These are phyloP conservation scores for Drosophila sturtevanti DNA, from an alignment of 1,140 invertebrate species.

Conservation along the genomic window DNA sequence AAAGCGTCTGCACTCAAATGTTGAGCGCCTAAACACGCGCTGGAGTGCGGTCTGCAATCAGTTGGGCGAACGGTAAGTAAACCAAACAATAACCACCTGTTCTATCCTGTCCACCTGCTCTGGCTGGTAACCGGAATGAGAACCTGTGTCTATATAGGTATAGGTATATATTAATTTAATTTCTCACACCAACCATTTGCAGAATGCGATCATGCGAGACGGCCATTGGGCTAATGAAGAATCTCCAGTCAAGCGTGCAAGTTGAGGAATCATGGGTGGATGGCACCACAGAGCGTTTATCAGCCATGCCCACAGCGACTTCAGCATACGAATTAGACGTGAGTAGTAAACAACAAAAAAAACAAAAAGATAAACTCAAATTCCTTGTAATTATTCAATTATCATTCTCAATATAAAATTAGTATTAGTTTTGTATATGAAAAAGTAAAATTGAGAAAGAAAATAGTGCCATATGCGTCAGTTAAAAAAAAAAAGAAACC, in stretches of 20 bases:
- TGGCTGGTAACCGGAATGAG: too few relatives aligned
- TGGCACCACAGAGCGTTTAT: constrained; percentile 84
- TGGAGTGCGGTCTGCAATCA: constrained; percentile 97
- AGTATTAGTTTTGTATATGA: constrained; percentile 26
- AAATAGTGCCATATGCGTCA: constrained; percentile 2
- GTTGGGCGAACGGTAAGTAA: constrained; percentile 91
- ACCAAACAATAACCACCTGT: constrained; percentile 32
- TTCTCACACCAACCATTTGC: constrained; percentile 57
- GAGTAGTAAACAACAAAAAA: constrained; percentile 55
- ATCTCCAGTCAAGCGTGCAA: constrained; percentile 93
- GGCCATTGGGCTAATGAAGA: constrained; percentile 92
- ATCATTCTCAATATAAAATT: constrained; percentile 33
- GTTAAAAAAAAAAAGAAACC: constrained; percentile 12
- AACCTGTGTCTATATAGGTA: too few relatives aligned
- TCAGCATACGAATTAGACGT: constrained; percentile 83
- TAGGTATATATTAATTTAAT: neutral
- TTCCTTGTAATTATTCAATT: constrained; percentile 32
- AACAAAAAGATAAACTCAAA: constrained; percentile 23
- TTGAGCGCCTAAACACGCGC: constrained; percentile 92
- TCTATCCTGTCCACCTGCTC: constrained; percentile 24
- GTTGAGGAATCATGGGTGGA: constrained; percentile 95
- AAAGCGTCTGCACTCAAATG: constrained; percentile 96
- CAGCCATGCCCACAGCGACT: constrained; percentile 81
- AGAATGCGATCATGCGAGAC: constrained; percentile 93
- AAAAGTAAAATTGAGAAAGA: constrained; percentile 12